Evolutionary conservation across 1,140 invertebrate genomes (phyloP).

Genomic region (Drosophila miranda): DNA sequence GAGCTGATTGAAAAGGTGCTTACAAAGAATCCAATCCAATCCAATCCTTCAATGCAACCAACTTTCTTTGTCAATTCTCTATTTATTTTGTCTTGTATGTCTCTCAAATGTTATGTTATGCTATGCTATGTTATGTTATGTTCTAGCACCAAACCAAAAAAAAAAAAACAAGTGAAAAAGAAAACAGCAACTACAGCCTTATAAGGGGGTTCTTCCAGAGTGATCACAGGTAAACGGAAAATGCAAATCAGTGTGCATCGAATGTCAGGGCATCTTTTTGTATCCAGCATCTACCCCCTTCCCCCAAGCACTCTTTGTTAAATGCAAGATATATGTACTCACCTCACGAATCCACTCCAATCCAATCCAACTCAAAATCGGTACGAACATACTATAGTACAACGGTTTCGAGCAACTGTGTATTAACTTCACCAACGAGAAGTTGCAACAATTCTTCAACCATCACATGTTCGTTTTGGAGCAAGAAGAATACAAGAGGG

Average conservation of each 20-base stretch:
- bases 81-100: slow-evolving; percentile 29
- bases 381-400: slow-evolving; percentile 85
- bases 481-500: slow-evolving; percentile 98
- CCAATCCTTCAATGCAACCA: slow-evolving; percentile 3
- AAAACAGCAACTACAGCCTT: too few species aligned
- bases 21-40: slow-evolving; percentile 15
- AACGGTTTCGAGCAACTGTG: slow-evolving; percentile 99
- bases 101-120: slow-evolving; percentile 28
- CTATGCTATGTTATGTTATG: slow-evolving; percentile 43
- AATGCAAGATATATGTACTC: slow-evolving; percentile 41
- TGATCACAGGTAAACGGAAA: slow-evolving; percentile 29
- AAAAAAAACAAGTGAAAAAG: too few species aligned
- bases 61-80: slow-evolving; percentile 3
- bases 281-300: slow-evolving; percentile 7
- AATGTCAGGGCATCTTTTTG: slow-evolving; percentile 29
- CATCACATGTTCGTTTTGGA: slow-evolving; percentile 99
- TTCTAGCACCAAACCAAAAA: slow-evolving; percentile 21
- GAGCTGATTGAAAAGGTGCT: slow-evolving; percentile 98
- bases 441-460: slow-evolving; percentile 99
- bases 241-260: slow-evolving; percentile 35
- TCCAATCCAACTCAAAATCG: slow-evolving; percentile 7
- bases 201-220: slow-evolving; percentile 16
- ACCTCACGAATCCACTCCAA: slow-evolving; percentile 37
- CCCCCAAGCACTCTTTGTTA: slow-evolving; percentile 16
- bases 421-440: slow-evolving; percentile 99